phyloP scores from a whole-genome alignment of 2,888 invertebrate genomes.

The Schizotus pectinicornis region DNA sequence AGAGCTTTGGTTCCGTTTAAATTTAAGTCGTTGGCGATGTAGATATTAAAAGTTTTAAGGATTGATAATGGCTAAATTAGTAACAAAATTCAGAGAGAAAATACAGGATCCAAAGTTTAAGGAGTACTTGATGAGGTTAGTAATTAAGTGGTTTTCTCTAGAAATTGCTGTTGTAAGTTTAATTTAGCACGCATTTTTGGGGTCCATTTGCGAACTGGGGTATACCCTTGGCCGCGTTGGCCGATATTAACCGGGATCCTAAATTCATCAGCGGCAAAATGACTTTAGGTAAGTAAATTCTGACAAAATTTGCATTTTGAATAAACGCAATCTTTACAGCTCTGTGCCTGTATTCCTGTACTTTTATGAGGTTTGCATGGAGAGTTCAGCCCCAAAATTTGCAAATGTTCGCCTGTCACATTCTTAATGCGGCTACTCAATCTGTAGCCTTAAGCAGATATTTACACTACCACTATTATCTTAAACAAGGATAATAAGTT shows the following conservation, averaged over 20 bases:
- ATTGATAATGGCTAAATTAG: too few relatives aligned
- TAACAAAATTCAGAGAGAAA: too few relatives aligned
- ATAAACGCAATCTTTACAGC: conserved; percentile 66
- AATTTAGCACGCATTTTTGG: conserved; percentile 94
- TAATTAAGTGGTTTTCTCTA: too few relatives aligned
- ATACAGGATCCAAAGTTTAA: too few relatives aligned
- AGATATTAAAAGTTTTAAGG: too few relatives aligned
- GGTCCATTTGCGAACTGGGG: conserved; percentile 99
- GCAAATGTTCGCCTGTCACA: conserved; percentile 93
- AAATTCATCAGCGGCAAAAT: conserved; percentile 96
- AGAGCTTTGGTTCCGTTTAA: too few relatives aligned
- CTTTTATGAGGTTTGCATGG: conserved; percentile 98
- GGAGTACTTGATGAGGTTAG: too few relatives aligned
- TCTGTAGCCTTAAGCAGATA: conserved; percentile 79
- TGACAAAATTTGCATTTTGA: too few relatives aligned
- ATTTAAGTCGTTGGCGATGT: too few relatives aligned
- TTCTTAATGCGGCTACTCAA: conserved; percentile 93
- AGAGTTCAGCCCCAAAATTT: conserved; percentile 93
- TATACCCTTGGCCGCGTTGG: conserved; percentile 93
- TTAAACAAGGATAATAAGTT: too few relatives aligned
- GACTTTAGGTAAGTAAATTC: conserved; percentile 77
- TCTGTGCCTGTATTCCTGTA: conserved; percentile 85
- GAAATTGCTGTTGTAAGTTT: background rate
- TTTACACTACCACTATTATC: conserved; percentile 62
- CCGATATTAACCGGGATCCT: conserved; percentile 88